Evolutionary conservation across 2,797 vertebrate genomes (phyloP).

Genomic region (Pygocentrus nattereri): DNA sequence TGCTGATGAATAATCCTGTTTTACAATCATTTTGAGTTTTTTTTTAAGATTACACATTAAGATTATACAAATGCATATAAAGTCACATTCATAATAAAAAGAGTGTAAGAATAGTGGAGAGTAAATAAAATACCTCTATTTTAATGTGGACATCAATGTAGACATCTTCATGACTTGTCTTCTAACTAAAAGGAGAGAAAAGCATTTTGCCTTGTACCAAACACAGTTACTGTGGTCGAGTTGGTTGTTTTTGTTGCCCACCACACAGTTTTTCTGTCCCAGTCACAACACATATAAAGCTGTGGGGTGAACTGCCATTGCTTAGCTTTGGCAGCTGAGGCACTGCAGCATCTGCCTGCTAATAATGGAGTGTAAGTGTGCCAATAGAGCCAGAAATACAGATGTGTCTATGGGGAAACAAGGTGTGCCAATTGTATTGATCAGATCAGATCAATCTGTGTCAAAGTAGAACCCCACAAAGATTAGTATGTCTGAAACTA

Average conservation of each 20-base stretch:
- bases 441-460: neutral
- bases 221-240: neutral
- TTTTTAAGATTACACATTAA: too few relatives aligned
- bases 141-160: too few relatives aligned
- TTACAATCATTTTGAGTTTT: too few relatives aligned
- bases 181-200: neutral
- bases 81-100: too few relatives aligned
- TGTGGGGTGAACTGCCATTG: neutral
- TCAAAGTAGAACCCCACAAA: neutral
- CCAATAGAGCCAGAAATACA: neutral
- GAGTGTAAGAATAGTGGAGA: too few relatives aligned
- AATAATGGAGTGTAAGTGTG: neutral
- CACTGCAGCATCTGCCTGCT: neutral
- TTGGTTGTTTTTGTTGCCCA: neutral
- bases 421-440: neutral
- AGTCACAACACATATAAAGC: neutral
- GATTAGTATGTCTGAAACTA: too few relatives aligned
- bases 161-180: too few relatives aligned
- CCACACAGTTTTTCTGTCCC: neutral
- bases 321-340: neutral
- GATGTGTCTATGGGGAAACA: neutral
- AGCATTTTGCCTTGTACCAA: neutral
- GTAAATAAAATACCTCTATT: too few relatives aligned
- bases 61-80: too few relatives aligned
- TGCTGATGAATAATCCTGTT: too few relatives aligned